A percentile compares a stretch with the other conserved stretches of the same genome.
These are phyloP conservation scores for Tridacna gigas DNA, from an alignment of 2,888 invertebrate species.

Conservation along the genomic window DNA sequence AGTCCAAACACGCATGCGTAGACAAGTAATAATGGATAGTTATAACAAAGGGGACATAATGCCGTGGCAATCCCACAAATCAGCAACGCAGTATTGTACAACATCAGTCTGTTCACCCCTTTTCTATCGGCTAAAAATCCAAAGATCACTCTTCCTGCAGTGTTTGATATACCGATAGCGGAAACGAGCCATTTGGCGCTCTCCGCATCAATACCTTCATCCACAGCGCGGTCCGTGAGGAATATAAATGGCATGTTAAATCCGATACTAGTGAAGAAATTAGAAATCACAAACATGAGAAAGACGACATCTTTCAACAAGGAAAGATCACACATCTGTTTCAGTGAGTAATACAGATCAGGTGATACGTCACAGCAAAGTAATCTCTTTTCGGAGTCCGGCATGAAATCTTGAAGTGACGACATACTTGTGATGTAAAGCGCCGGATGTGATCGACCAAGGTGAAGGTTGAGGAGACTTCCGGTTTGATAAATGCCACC, in stretches of 20 bases:
- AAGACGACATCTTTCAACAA: constrained; percentile 95
- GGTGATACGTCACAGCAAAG: constrained; percentile 67
- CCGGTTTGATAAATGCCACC: constrained; percentile 95
- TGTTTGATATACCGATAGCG: constrained; percentile 96
- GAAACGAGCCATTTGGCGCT: constrained; percentile 91
- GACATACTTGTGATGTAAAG: constrained; percentile 82
- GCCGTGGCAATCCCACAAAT: constrained; percentile 95
- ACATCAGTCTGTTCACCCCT: constrained; percentile 94
- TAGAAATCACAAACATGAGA: constrained; percentile 93
- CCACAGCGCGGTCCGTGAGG: constrained; percentile 89
- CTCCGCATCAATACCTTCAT: constrained; percentile 80
- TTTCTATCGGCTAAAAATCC: constrained; percentile 81
- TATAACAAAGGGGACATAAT: constrained; percentile 90
- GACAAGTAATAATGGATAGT: constrained; percentile 90
- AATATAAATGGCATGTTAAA: constrained; percentile 98
- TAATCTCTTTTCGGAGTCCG: constrained; percentile 78
- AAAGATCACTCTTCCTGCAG: constrained; percentile 92
- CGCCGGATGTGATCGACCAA: constrained; percentile 83
- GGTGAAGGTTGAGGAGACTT: constrained; percentile 87
- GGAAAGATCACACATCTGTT: constrained; percentile 92
- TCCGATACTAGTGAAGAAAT: constrained; percentile 95
- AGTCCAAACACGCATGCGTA: constrained; percentile 88
- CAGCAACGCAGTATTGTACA: constrained; percentile 95
- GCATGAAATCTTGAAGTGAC: constrained; percentile 75
- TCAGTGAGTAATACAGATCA: constrained; percentile 73